These are phyloP conservation scores for Ctenochaetus hawaiiensis DNA, from an alignment of 2,797 vertebrate species.

Conservation along the genomic window DNA sequence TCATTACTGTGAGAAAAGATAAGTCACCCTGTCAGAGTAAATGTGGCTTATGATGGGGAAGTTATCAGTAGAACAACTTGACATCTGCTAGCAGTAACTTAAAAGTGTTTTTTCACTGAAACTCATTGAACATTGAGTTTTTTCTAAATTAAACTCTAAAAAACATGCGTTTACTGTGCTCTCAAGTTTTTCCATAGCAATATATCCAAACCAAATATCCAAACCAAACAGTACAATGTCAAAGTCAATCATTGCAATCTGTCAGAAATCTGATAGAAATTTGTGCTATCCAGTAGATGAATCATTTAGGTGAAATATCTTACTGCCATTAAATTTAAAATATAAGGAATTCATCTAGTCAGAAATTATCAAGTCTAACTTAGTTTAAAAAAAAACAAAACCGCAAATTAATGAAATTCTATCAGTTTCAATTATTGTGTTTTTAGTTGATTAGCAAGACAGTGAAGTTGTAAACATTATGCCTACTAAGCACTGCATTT, in stretches of 20 bases:
- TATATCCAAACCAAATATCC: too few relatives aligned
- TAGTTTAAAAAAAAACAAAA: too few relatives aligned
- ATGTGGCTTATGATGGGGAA: not conserved
- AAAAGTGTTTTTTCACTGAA: not conserved
- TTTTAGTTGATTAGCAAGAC: too few relatives aligned
- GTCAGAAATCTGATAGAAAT: not conserved
- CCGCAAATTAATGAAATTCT: too few relatives aligned
- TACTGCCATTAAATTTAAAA: too few relatives aligned
- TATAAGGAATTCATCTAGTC: too few relatives aligned
- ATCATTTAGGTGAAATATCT: too few relatives aligned
- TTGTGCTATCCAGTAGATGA: too few relatives aligned
- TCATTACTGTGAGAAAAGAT: not conserved
- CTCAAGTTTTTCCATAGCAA: conserved; percentile 7
- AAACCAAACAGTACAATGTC: not conserved
- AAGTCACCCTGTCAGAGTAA: not conserved
- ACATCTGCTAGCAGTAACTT: not conserved
- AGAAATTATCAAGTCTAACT: too few relatives aligned
- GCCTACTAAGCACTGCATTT: too few relatives aligned
- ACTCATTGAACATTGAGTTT: not conserved
- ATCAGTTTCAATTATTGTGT: too few relatives aligned
- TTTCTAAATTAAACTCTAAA: not conserved
- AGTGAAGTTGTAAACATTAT: too few relatives aligned
- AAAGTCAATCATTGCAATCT: not conserved
- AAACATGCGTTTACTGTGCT: not conserved
- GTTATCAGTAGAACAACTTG: not conserved